These are phyloP conservation scores for Spongia lamella DNA, from an alignment of 37 sponge, comb jelly and placozoan species.

Conservation along the genomic window DNA sequence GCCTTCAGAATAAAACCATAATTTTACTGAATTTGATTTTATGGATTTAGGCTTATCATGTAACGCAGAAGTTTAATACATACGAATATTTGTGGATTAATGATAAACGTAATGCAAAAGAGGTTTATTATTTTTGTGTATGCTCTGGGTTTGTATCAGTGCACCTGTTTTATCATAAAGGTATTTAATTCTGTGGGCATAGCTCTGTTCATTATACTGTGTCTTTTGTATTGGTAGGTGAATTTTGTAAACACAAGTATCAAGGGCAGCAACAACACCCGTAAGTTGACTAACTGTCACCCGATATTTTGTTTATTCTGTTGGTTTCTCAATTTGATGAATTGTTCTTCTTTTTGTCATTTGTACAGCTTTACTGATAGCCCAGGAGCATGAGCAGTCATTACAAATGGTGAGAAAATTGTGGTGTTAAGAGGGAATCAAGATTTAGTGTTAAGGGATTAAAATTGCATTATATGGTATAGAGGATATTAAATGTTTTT, in stretches of 20 bases:
- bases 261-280: constrained; percentile 20
- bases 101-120: no score
- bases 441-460: no score
- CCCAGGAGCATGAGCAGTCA: constrained; percentile 26
- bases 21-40: no score
- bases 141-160: no score
- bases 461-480: neutral
- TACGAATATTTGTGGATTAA: no score
- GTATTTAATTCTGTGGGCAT: no score
- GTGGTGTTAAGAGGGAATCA: neutral
- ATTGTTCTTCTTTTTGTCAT: neutral
- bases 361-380: constrained; percentile 25
- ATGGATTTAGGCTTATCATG: no score
- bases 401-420: constrained; percentile 47
- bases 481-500: neutral
- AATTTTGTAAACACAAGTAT: constrained; percentile 8
- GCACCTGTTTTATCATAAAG: no score
- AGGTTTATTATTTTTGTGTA: no score
- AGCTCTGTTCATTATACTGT: no score
- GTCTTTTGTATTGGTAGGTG: constrained; percentile 11
- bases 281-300: constrained; percentile 7
- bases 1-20: no score
- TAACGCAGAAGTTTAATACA: no score
- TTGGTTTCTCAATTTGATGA: neutral
- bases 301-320: neutral